A percentile compares a stretch with the other conserved stretches of the same genome.
Conservation (phyloP, 2,888 invertebrate species). For the Palloptera scutellata region DNA sequence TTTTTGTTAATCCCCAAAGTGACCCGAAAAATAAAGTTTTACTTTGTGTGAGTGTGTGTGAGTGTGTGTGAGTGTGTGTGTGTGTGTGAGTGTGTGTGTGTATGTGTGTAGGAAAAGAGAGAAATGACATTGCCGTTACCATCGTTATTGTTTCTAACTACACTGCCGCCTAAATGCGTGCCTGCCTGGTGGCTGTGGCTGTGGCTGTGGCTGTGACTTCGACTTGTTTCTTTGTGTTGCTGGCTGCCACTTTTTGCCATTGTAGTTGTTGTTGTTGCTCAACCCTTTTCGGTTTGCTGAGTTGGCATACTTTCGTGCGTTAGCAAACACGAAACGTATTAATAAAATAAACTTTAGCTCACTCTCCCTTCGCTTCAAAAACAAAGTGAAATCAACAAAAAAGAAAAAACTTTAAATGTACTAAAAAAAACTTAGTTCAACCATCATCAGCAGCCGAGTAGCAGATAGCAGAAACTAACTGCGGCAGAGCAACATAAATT, state of each 20-base stretch:
- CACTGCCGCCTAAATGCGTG: too few relatives aligned
- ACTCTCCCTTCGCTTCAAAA: slow-evolving; percentile 42
- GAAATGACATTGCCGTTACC: too few relatives aligned
- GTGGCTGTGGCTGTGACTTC: not conserved
- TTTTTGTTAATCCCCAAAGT: slow-evolving; percentile 13
- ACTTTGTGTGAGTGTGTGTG: not conserved
- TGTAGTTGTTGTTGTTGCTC: not conserved
- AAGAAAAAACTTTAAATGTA: not conserved
- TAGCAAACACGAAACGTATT: slow-evolving; percentile 59
- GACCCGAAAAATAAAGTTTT: slow-evolving; percentile 12
- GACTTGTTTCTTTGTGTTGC: not conserved
- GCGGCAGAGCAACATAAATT: not conserved
- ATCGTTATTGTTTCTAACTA: too few relatives aligned
- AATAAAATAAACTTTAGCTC: slow-evolving; percentile 43
- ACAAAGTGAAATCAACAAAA: slow-evolving; percentile 33
- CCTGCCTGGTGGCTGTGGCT: not conserved
- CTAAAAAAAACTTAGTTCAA: slow-evolving; percentile 2
- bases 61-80: not conserved
- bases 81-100: not conserved
- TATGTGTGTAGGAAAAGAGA: not conserved
- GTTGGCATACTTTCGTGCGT: slow-evolving; percentile 54
- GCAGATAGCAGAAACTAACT: not conserved
- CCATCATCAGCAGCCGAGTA: not conserved
- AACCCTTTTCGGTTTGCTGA: slow-evolving; percentile 1
- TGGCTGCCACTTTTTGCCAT: too few relatives aligned